These are phyloP conservation scores for Acleris holmiana DNA, from an alignment of 2,888 invertebrate genomes.

Conservation along the genomic window DNA sequence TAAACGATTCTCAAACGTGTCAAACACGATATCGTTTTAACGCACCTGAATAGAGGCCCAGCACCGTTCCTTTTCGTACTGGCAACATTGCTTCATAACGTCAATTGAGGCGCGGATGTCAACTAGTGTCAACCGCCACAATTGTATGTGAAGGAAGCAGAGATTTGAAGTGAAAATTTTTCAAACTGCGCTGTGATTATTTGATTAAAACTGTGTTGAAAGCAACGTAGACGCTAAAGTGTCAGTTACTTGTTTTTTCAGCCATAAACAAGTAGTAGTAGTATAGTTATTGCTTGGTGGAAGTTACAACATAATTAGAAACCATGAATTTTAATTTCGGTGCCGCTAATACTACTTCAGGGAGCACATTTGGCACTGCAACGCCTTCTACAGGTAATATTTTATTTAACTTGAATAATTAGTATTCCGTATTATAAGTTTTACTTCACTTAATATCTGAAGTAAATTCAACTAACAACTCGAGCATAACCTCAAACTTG, in stretches of 20 bases:
- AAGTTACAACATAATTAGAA: background rate
- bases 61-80: background rate
- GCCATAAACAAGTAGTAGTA: too few relatives aligned
- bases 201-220: background rate
- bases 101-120: too few relatives aligned
- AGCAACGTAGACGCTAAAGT: background rate
- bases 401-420: background rate
- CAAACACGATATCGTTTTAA: too few relatives aligned
- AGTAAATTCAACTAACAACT: slow-evolving; percentile 2
- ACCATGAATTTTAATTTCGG: slow-evolving; percentile 69
- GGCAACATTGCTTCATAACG: background rate
- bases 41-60: too few relatives aligned
- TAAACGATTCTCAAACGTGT: too few relatives aligned
- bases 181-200: background rate
- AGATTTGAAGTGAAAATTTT: too few relatives aligned
- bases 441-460: too few relatives aligned
- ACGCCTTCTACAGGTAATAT: slow-evolving; percentile 64
- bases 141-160: background rate
- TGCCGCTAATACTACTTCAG: slow-evolving; percentile 61
- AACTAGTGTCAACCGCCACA: background rate
- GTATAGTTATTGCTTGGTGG: background rate
- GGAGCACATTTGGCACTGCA: slow-evolving; percentile 64
- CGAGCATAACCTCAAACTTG: slow-evolving; percentile 25
- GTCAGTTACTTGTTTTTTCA: background rate
- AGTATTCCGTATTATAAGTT: too few relatives aligned